These are phyloP conservation scores for Apocrypta bakeri DNA, from an alignment of 1,140 invertebrate genomes.

Conservation along the genomic window DNA sequence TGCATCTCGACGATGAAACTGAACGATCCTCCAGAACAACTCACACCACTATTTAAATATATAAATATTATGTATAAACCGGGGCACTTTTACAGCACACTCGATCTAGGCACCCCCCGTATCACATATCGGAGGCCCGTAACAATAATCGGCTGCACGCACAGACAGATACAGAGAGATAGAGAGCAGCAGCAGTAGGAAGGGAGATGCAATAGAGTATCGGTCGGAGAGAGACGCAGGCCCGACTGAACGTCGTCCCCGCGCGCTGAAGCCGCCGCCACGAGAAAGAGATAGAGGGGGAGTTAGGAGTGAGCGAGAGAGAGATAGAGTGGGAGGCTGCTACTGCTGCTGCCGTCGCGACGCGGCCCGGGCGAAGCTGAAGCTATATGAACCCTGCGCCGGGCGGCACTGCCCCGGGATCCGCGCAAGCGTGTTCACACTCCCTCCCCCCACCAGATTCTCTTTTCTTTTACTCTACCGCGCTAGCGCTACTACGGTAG, in stretches of 20 bases:
- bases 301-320: constrained; percentile 7
- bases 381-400: constrained; percentile 64
- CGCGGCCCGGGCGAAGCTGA: constrained; percentile 73
- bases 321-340: constrained; percentile 28
- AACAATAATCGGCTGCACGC: neutral
- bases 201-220: neutral
- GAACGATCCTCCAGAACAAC: neutral
- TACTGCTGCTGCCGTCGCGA: constrained; percentile 65
- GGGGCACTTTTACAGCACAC: neutral
- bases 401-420: constrained; percentile 69
- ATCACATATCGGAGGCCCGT: neutral
- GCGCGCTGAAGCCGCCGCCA: constrained; percentile 2
- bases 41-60: neutral
- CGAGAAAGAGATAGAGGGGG: neutral
- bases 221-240: neutral
- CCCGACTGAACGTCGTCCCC: constrained; percentile 6
- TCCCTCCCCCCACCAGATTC: constrained; percentile 27
- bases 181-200: neutral
- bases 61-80: too few species aligned
- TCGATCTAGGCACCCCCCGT: neutral
- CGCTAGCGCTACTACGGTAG: neutral
- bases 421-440: constrained; percentile 72
- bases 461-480: constrained; percentile 31
- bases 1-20: neutral
- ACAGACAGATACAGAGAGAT: neutral